Evolutionary conservation across 2,888 invertebrate species (phyloP).

Genomic region (Leptopilina syphax): DNA sequence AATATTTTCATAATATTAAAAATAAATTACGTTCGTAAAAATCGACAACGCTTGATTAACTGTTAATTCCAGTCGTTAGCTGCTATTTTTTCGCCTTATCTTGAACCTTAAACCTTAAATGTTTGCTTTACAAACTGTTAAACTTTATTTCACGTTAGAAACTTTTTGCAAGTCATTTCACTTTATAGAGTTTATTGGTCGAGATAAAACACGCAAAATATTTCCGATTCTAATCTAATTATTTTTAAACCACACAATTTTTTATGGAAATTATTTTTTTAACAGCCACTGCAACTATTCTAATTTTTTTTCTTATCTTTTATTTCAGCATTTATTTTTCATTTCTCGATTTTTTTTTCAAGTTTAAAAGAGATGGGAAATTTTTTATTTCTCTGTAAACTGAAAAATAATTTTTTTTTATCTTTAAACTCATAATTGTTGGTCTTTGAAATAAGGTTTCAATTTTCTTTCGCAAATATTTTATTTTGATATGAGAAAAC

Average conservation of each 20-base stretch:
- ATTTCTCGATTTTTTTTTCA: no score
- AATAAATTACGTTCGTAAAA: no score
- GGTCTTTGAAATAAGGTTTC: background rate
- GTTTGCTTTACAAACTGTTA: background rate
- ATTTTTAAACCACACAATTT: background rate
- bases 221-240: background rate
- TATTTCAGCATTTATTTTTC: no score
- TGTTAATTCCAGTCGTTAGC: conserved; percentile 3
- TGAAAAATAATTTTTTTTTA: no score
- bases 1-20: no score
- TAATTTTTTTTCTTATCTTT: no score
- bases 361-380: no score
- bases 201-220: background rate
- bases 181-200: background rate
- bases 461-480: background rate
- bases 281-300: background rate
- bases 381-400: no score
- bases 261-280: background rate
- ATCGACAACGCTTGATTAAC: background rate
- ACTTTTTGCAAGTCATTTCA: background rate
- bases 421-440: no score
- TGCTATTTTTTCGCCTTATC: conserved; percentile 9
- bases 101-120: background rate
- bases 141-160: background rate
- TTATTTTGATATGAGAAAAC: background rate